Evolutionary conservation across 1,140 invertebrate genomes (phyloP), one percentile per base, ranked within the genome.

Genomic region (Parapsyche elsis): DNA sequence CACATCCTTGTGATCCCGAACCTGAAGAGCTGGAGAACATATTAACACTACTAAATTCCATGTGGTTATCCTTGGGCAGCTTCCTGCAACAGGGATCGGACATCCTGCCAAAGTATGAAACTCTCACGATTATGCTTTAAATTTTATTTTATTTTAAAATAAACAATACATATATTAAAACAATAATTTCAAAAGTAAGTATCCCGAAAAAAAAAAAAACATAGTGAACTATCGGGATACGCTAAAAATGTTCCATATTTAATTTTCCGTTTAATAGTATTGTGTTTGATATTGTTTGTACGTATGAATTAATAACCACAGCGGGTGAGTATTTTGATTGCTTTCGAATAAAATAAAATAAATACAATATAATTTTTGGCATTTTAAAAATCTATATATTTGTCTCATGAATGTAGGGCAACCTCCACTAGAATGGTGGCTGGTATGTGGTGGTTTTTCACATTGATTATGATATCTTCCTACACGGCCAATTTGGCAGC

Each of bases 401-500:
- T 38, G 7, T 53, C 12, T 16, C 49, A 10, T 4, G 12, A 53
- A 53, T 53, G 10, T 53, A 93, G 93, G 84, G 92, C 93, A 7
- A 90, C 94, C 1, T 93, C 93, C 0, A 94, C 94, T 0, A 88
- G 95, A 7, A 93, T 95, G 89, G 91, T 94, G 0, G 92, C 93
- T 0, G 92, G 92, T 0, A 95, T 95, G 90, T 99, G 97, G 97
- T 98, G 96, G 96, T 97, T 98, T 85, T 99, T 98, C 86, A 95
- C 95, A 0, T 89, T 99, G n/a, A 99, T 99, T 84, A 96, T 99
- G 89, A 95, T 97, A 9, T 96, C 96, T 0, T 98, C 96, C 0
- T 99, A 99, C 86, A 99, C 97, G 0, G 97, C 97, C 9, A 98
- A 98, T 87, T 89, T 99, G 80, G 97, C 98, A 1, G 97, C 98